A percentile compares a stretch with the other conserved stretches of the same genome.
phyloP scores from a whole-genome alignment of 2,797 vertebrate genomes.

The Phalloptychus januarius region DNA sequence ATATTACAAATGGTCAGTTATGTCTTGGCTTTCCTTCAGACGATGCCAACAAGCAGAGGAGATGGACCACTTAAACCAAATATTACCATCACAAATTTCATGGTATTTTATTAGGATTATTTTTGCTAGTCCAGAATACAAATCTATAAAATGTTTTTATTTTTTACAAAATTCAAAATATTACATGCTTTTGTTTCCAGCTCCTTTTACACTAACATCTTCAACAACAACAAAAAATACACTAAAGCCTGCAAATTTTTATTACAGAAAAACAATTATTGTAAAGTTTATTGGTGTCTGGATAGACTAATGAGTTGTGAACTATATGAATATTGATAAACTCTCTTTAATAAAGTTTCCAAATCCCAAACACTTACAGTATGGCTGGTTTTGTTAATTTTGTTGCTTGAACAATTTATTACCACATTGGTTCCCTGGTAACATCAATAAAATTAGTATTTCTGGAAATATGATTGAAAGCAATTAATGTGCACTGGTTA shows the following conservation, averaged over 20 bases:
- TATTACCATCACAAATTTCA: not conserved
- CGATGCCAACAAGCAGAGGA: slow-evolving; percentile 41
- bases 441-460: not conserved
- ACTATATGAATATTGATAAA: not conserved
- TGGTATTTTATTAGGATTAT: not conserved
- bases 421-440: not conserved
- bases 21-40: slow-evolving; percentile 37
- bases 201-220: not conserved
- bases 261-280: not conserved
- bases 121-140: not conserved
- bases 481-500: not conserved
- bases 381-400: not conserved
- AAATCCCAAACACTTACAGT: not conserved
- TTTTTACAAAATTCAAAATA: not conserved
- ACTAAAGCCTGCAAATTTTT: not conserved
- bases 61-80: slow-evolving; percentile 17
- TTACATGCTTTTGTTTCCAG: not conserved
- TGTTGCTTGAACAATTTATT: not conserved
- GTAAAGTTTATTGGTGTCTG: not conserved
- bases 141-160: not conserved
- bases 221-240: not conserved
- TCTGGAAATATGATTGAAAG: not conserved
- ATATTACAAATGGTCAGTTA: slow-evolving; percentile 32
- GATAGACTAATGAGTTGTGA: not conserved
- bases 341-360: not conserved